Evolutionary conservation across 2,888 invertebrate genomes (phyloP).

Genomic region (Amaurobius ferox): DNA sequence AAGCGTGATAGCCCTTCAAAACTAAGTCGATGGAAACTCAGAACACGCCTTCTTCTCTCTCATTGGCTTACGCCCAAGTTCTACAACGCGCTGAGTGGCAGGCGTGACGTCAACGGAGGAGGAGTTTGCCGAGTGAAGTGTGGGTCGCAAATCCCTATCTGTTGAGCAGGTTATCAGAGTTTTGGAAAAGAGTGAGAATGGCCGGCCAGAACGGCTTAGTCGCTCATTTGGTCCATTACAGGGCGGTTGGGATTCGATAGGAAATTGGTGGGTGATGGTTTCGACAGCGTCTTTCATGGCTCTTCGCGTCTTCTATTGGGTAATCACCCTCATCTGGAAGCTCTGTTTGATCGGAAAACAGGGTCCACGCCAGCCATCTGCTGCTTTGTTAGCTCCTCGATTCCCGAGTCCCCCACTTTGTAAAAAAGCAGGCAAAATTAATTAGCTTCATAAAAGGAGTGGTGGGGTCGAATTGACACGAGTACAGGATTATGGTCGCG

Average conservation of each 20-base stretch:
- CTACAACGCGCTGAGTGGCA: slow-evolving; percentile 43
- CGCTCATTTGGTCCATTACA: slow-evolving; percentile 62
- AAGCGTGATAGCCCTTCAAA: slow-evolving; percentile 34
- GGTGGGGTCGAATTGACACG: slow-evolving; percentile 23
- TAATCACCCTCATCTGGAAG: slow-evolving; percentile 49
- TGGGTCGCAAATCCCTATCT: slow-evolving; percentile 59
- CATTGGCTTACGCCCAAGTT: slow-evolving; percentile 25
- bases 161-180: slow-evolving; percentile 64
- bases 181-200: slow-evolving; percentile 35
- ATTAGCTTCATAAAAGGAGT: slow-evolving; percentile 56
- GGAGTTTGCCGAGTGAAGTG: slow-evolving; percentile 33
- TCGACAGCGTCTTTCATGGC: slow-evolving; percentile 64
- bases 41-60: slow-evolving; percentile 22
- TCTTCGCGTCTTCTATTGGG: slow-evolving; percentile 47
- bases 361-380: slow-evolving; percentile 54
- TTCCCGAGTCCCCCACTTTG: slow-evolving; percentile 1
- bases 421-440: slow-evolving; percentile 40
- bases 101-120: slow-evolving; percentile 47
- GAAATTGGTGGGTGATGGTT: slow-evolving; percentile 53
- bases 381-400: slow-evolving; percentile 46
- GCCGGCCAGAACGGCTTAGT: slow-evolving; percentile 38
- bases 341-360: slow-evolving; percentile 63
- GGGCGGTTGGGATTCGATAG: slow-evolving; percentile 46
- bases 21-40: slow-evolving; percentile 22
- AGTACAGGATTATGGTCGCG: slow-evolving; percentile 19